These are phyloP conservation scores for Microtus richardsoni DNA, from an alignment of 2,113 vertebrate genomes.

Conservation along the genomic window DNA sequence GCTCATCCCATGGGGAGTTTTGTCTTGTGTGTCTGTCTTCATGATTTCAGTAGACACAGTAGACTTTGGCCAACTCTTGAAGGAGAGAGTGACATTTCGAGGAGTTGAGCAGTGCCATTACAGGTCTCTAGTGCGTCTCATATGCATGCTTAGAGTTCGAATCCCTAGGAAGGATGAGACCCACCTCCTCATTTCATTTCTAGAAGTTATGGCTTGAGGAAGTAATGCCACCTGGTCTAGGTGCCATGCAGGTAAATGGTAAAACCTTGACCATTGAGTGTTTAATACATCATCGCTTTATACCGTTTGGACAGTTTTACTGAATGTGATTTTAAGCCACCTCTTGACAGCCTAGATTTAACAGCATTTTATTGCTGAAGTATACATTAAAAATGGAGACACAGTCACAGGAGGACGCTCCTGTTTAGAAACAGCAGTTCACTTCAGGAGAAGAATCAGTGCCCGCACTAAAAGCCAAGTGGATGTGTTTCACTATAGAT, in stretches of 20 bases:
- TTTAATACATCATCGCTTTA: background rate
- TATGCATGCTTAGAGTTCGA: background rate
- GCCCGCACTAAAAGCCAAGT: background rate
- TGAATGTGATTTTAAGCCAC: background rate
- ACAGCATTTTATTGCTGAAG: background rate
- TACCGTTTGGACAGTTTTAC: background rate
- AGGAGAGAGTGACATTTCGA: background rate
- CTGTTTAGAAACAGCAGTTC: slow-evolving; percentile 10
- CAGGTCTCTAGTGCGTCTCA: background rate
- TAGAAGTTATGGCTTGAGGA: background rate
- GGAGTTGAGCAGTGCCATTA: background rate
- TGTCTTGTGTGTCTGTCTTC: background rate
- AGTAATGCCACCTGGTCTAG: background rate
- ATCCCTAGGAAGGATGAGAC: background rate
- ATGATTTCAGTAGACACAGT: background rate
- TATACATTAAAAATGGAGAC: slow-evolving; percentile 25
- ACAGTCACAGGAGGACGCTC: background rate
- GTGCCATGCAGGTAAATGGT: background rate
- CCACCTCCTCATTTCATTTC: background rate
- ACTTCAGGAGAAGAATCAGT: background rate
- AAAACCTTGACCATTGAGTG: background rate
- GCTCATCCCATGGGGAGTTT: background rate
- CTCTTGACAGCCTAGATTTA: slow-evolving; percentile 33
- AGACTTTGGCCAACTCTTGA: background rate
- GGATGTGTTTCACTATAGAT: background rate